Conservation (phyloP, 2,888 invertebrate genomes). For the Xylota segnis region DNA sequence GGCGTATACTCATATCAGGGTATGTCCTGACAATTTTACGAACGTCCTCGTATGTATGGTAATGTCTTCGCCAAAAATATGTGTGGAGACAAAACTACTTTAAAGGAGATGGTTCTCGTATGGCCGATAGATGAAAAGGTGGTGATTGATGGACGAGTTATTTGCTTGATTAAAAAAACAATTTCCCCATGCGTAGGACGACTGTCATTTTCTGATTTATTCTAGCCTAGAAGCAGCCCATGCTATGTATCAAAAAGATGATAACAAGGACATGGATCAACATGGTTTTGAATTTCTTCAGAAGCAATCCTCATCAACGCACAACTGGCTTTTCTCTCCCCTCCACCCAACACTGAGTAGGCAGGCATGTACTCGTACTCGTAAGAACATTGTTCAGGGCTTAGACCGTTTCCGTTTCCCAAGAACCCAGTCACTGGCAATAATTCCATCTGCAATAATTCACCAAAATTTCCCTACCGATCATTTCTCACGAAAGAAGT, state of each 20-base stretch:
- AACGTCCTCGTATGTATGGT: too few species aligned
- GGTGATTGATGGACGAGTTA: neutral
- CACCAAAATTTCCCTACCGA: slow-evolving; percentile 16
- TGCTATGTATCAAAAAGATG: neutral
- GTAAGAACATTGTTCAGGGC: neutral
- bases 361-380: too few species aligned
- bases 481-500: slow-evolving; percentile 8
- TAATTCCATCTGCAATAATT: slow-evolving; percentile 36
- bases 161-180: neutral
- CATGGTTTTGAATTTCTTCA: too few species aligned
- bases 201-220: neutral
- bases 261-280: neutral
- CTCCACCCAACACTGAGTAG: neutral
- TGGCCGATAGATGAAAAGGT: neutral
- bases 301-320: neutral
- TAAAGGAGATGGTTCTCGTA: neutral
- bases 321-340: neutral
- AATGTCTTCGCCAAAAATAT: neutral
- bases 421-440: neutral
- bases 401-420: neutral
- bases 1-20: neutral
- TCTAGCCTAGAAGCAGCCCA: neutral
- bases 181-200: neutral
- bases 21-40: neutral
- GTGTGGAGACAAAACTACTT: neutral